These are phyloP conservation scores for Jordanella pulchra DNA, from an alignment of 2,797 vertebrate genomes.

Conservation along the genomic window DNA sequence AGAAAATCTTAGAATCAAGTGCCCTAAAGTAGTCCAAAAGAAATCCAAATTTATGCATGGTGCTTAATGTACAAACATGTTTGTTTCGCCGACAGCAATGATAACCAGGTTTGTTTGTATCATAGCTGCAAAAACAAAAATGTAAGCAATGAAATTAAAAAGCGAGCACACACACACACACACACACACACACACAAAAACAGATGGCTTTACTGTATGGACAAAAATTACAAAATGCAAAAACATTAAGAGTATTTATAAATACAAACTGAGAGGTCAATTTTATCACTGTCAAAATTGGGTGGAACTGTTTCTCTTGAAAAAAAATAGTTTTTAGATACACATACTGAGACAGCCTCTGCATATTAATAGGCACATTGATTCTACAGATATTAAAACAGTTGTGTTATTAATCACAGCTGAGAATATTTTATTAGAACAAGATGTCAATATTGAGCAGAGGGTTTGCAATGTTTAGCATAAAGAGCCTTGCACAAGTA, in stretches of 20 bases:
- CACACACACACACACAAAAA: slow-evolving; percentile 18
- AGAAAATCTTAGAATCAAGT: background rate
- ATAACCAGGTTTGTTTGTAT: slow-evolving; percentile 38
- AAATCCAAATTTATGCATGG: slow-evolving; percentile 14
- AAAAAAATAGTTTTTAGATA: slow-evolving; percentile 54
- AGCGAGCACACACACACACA: slow-evolving; percentile 11
- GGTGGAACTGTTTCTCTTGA: slow-evolving; percentile 53
- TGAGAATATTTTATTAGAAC: slow-evolving; percentile 55
- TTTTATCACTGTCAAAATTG: slow-evolving; percentile 54
- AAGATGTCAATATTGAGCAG: slow-evolving; percentile 36
- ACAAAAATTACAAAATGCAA: slow-evolving; percentile 16
- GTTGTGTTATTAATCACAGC: slow-evolving; percentile 54
- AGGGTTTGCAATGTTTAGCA: slow-evolving; percentile 29
- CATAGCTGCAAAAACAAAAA: slow-evolving; percentile 9
- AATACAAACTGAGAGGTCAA: slow-evolving; percentile 48
- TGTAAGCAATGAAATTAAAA: slow-evolving; percentile 10
- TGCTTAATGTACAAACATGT: slow-evolving; percentile 24
- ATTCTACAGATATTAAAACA: slow-evolving; percentile 58
- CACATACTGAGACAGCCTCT: slow-evolving; percentile 20
- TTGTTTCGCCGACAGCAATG: slow-evolving; percentile 36
- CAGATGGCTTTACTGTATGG: slow-evolving; percentile 19
- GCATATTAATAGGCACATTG: slow-evolving; percentile 57
- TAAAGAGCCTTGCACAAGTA: slow-evolving; percentile 16
- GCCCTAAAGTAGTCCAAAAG: slow-evolving; percentile 7
- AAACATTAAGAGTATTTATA: slow-evolving; percentile 33